Evolutionary conservation across 2,797 vertebrate species (phyloP), one percentile per base, ranked within the genome.

Genomic region (Aphelocoma californica): DNA sequence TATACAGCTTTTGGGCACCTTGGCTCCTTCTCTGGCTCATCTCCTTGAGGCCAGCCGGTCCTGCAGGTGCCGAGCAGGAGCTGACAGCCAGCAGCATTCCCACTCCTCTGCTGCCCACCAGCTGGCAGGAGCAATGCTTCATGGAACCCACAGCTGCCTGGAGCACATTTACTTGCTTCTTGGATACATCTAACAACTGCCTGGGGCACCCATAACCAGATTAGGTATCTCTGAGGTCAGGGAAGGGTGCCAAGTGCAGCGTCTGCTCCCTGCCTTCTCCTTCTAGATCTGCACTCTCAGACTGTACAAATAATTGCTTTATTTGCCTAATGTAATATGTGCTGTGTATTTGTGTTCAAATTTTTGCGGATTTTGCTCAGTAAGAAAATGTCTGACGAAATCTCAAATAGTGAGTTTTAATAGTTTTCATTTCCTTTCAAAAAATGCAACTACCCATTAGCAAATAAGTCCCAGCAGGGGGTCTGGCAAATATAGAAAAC

Each of bases 191-290:
- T 6, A 66, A 53, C 67, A 69, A 45, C 62, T 72, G 92, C 92
- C 85, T 60, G 75, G 50, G 87, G 87, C 91, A 86, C 69, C 82
- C 83, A 57, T 28, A 78, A 48, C 47, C 65, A 48, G n/a, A 65
- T 82, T 31, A 85, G 84, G 31, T 42, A 65, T 66, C 89, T 81
- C 58, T 7, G 75, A 93, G 66, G 50, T 58, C 40, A 44, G 79
- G 91, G 85, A 75, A 75, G 13, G 65, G n/a, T 65, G 87, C 86
- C 92, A 94, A 82, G 38, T 67, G n/a, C 67, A 72, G 12, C 2
- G 18, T 54, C 81, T 89, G 92, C 84, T 94, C 75, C 50, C 79
- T 88, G 79, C 91, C 65, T 86, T 48, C 61, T 81, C 69, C 75
- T 71, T 47, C 23, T 38, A 47, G 13, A 14, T 67, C 69, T 26